Evolutionary conservation across 2,888 invertebrate genomes (phyloP).

Genomic region (Rhyacophila evoluta): DNA sequence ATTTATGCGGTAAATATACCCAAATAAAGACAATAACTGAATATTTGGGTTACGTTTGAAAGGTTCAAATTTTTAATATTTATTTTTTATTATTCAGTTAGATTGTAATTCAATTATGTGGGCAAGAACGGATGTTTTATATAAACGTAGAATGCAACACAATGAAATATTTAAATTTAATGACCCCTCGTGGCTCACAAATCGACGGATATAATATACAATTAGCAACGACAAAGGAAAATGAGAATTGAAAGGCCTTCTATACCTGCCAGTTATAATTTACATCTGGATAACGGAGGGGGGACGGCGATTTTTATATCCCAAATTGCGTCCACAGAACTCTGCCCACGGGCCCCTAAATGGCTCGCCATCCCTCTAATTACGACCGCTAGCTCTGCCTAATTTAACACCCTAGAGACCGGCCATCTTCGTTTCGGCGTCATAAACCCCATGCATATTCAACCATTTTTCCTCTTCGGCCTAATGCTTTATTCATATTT

Average conservation of each 20-base stretch:
- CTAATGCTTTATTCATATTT: slow-evolving; percentile 5
- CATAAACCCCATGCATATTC: slow-evolving; percentile 40
- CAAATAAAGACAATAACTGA: too few species aligned
- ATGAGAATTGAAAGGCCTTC: slow-evolving; percentile 35
- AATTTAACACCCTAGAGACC: slow-evolving; percentile 53
- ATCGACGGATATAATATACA: background rate
- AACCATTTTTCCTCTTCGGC: background rate
- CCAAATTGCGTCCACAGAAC: slow-evolving; percentile 23
- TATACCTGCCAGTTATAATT: slow-evolving; percentile 34
- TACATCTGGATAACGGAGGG: background rate
- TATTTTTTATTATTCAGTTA: too few species aligned
- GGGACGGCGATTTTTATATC: slow-evolving; percentile 21
- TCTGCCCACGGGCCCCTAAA: slow-evolving; percentile 44
- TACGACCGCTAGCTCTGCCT: slow-evolving; percentile 46
- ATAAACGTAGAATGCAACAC: background rate
- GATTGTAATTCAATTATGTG: too few species aligned
- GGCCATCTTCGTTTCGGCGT: slow-evolving; percentile 41
- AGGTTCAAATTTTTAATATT: too few species aligned
- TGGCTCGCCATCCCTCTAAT: slow-evolving; percentile 52
- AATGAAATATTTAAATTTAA: background rate
- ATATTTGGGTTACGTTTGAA: too few species aligned
- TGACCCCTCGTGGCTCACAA: background rate
- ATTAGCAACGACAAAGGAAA: slow-evolving; percentile 31
- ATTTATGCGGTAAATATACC: too few species aligned
- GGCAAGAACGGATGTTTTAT: background rate